These are phyloP conservation scores for Adelognathus sp. DNA, from an alignment of 2,888 invertebrate genomes.

Conservation along the genomic window DNA sequence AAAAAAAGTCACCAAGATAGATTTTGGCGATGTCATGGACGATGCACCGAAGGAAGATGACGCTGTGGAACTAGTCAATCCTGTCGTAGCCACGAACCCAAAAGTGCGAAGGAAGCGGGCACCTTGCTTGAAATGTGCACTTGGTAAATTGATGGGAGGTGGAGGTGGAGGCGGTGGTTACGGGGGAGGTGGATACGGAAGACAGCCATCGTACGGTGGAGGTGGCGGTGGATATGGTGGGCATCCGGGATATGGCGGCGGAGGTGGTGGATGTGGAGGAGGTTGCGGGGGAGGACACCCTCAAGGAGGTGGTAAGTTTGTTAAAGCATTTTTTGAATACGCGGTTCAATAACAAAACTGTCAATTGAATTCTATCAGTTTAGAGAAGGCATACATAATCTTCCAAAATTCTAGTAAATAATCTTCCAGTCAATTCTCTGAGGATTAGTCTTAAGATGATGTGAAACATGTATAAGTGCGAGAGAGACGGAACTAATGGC, in stretches of 20 bases:
- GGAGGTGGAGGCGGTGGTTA: conserved; percentile 55
- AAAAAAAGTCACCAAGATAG: conserved; percentile 69
- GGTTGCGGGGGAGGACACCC: conserved; percentile 45
- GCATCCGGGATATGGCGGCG: neutral
- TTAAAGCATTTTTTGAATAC: neutral
- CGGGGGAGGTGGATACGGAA: conserved; percentile 54
- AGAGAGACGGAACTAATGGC: too few relatives aligned
- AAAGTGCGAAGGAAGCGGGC: conserved; percentile 73
- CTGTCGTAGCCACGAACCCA: conserved; percentile 43
- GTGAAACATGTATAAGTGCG: too few relatives aligned
- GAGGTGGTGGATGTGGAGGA: conserved; percentile 14
- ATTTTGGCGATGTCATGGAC: conserved; percentile 64
- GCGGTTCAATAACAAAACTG: too few relatives aligned
- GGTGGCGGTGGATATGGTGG: conserved; percentile 51
- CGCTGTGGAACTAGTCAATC: conserved; percentile 25
- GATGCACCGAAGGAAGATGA: conserved; percentile 42
- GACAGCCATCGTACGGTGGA: too few relatives aligned
- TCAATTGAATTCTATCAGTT: too few relatives aligned
- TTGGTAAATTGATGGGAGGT: conserved; percentile 50
- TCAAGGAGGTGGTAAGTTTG: conserved; percentile 4
- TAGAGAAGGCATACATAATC: too few relatives aligned
- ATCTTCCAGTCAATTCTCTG: too few relatives aligned
- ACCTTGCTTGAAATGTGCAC: conserved; percentile 69
- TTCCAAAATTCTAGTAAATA: too few relatives aligned
- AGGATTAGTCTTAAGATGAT: too few relatives aligned